Percentiles rank a stretch among this genome's conserved stretches.
phyloP scores from a whole-genome alignment of 2,888 invertebrate genomes.

The Apodemia hepburni region DNA sequence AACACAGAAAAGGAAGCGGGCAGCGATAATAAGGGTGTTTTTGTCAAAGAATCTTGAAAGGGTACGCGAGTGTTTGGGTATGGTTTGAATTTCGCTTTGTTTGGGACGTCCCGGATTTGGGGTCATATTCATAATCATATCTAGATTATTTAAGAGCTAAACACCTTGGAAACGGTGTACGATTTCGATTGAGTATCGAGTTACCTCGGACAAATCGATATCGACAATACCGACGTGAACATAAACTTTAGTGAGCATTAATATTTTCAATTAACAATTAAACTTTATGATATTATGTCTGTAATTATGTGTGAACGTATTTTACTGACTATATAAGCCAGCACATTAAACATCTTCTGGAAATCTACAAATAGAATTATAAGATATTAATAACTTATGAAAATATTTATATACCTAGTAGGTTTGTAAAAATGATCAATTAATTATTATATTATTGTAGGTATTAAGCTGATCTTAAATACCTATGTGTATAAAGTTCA shows the following conservation, averaged over 20 bases:
- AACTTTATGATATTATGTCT: not conserved
- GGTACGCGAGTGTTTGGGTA: conserved; percentile 39
- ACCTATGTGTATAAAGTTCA: too few species aligned
- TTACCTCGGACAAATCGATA: conserved; percentile 33
- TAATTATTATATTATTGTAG: too few species aligned
- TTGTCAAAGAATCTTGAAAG: conserved; percentile 40
- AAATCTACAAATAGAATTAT: too few species aligned
- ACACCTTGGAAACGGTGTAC: conserved; percentile 30
- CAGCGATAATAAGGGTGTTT: conserved; percentile 54
- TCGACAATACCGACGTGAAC: conserved; percentile 12
- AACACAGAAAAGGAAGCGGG: conserved; percentile 60
- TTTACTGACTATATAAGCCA: not conserved
- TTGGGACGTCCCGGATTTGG: conserved; percentile 33
- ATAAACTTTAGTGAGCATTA: not conserved
- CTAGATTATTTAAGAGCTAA: conserved; percentile 34
- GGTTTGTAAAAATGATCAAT: too few species aligned
- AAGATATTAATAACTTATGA: too few species aligned
- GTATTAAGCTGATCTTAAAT: too few species aligned
- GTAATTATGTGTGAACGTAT: not conserved
- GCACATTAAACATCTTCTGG: too few species aligned
- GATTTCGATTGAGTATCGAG: conserved; percentile 28
- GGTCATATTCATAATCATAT: conserved; percentile 36
- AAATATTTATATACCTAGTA: too few species aligned
- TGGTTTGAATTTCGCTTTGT: conserved; percentile 37
- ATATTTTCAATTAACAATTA: conserved; percentile 2